A percentile compares a stretch with the other conserved stretches of the same genome.
Conservation (phyloP, 2,113 vertebrate species). For the Bos taurus region ARS-UCD2.0 NC_037351.1:10788501-10789000, state of each 20-base stretch:
- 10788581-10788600: background rate
- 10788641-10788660: background rate
- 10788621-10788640: background rate
- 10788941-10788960: background rate
- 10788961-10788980: background rate
- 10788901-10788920: background rate
- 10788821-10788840: background rate
- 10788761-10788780: background rate
- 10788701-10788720: background rate
- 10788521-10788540: background rate
- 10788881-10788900: background rate
- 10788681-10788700: background rate
- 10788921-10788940: background rate
- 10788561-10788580: background rate
- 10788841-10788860: background rate
- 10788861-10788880: background rate
- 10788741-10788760: background rate
- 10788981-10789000: background rate
- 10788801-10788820: background rate
- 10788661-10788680: background rate
- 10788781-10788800: background rate
- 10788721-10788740: background rate
- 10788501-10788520: constrained; percentile 36
- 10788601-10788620: background rate
- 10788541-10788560: background rate